Evolutionary conservation across 1,140 invertebrate genomes (phyloP), one percentile per base, ranked within the genome.

Genomic region (Microplitis demolitor): DNA sequence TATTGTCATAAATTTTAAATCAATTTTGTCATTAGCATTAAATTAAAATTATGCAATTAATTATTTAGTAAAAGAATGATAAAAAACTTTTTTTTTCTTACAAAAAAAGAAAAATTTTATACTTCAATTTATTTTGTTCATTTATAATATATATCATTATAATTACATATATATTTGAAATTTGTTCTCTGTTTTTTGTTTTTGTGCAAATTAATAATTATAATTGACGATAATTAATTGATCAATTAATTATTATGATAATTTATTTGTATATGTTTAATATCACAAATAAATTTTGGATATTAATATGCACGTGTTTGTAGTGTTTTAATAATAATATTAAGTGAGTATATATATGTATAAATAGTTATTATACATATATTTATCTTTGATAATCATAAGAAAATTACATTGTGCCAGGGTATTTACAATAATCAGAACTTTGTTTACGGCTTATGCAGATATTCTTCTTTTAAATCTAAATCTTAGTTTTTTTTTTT

Each of bases 51-150:
- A 4, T 45, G 39, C n/a, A 64, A 14, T 39, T 35, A 9, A 45
- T 45, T 45, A 45, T 45, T 45, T 9, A 71, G 63, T 63, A n/a
- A 53, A 63, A 9, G 5, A 71, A 63, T 51, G 63, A 62, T 34
- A 71, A 63, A 61, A 61, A 54, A 58, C 50, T 14, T 11, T 69
- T 56, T 69, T 71, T 45, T 45, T 45, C 9, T 45, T 45, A 45
- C 39, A 45, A 45, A 63, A 16, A 71, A 66, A 71, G 64, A 71
- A 56, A 66, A 71, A 71, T 11, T 71, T 51, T 53, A 71, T 71
- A 71, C 33, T 71, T 45, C 5, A 11, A 5, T 35, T 71, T 71
- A 64, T 14, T 54, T 54, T 54, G 13, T 54, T 54, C 53, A 54
- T 54, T 54, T 54, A 14, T 16, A 54, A 16, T 54, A 54, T 54